Evolutionary conservation across 2,888 invertebrate genomes (phyloP).

Genomic region (Tubiluchus corallicola): DNA sequence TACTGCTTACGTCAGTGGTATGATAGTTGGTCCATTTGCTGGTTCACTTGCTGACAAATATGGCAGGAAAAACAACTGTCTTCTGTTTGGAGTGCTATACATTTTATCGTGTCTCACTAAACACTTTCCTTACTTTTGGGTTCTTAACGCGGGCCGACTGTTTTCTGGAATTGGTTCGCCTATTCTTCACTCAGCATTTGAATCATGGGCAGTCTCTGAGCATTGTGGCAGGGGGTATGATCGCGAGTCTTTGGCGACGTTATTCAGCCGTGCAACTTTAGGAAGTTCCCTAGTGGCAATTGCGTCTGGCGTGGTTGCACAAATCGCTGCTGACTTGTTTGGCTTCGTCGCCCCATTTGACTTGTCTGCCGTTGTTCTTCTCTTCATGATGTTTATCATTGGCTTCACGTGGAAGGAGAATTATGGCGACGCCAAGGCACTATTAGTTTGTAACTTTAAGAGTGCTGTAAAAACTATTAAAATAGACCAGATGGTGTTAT

Average conservation of each 20-base stretch:
- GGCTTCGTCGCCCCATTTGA: conserved; percentile 35
- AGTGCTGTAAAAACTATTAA: not conserved
- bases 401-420: no score
- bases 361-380: no score
- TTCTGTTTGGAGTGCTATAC: conserved; percentile 34
- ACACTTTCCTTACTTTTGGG: conserved; percentile 33
- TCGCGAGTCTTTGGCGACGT: conserved; percentile 26
- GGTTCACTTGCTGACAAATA: conserved; percentile 35
- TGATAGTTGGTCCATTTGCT: conserved; percentile 34
- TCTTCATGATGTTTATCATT: no score
- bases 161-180: conserved; percentile 35
- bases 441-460: no score
- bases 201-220: conserved; percentile 34
- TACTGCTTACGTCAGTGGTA: conserved; percentile 35
- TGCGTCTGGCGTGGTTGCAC: conserved; percentile 32
- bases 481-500: conserved; percentile 32
- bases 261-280: conserved; percentile 32
- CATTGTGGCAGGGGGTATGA: conserved; percentile 30
- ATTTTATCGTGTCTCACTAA: conserved; percentile 33
- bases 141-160: conserved; percentile 31
- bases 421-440: no score
- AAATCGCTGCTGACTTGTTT: conserved; percentile 31
- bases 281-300: conserved; percentile 35
- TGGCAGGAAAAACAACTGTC: conserved; percentile 32
- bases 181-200: conserved; percentile 35